phyloP scores from a whole-genome alignment of 2,113 vertebrate genomes.

The Pithys albifrons region DNA sequence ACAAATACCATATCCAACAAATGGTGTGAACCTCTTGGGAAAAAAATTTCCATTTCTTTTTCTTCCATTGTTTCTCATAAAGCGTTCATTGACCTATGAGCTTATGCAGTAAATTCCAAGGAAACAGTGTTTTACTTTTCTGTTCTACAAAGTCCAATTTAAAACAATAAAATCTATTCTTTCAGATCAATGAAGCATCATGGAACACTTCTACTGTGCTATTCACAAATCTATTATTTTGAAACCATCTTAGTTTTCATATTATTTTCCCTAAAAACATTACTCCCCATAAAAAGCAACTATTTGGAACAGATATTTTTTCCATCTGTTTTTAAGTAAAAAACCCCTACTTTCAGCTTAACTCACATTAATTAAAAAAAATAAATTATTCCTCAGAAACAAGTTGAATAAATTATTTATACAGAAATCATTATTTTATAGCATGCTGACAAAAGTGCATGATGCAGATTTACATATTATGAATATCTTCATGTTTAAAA shows the following conservation, averaged over 20 bases:
- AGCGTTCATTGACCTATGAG: neutral
- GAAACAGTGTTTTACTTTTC: neutral
- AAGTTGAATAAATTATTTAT: constrained; percentile 10
- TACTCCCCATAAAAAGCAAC: neutral
- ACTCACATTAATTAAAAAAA: neutral
- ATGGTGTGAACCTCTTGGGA: too few relatives aligned
- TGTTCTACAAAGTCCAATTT: neutral
- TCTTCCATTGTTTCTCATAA: neutral
- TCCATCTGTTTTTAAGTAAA: neutral
- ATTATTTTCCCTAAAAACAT: neutral
- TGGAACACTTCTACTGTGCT: neutral
- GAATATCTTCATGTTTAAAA: neutral
- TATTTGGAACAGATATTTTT: neutral
- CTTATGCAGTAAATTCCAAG: neutral
- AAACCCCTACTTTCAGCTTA: neutral
- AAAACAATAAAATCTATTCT: neutral
- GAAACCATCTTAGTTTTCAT: neutral
- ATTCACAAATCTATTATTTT: neutral
- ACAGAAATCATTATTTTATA: neutral
- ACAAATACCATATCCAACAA: neutral
- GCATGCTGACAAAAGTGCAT: neutral
- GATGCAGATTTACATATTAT: neutral
- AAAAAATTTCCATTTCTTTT: neutral
- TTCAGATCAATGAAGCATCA: neutral
- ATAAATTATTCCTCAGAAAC: neutral